Evolutionary conservation across 1,140 invertebrate genomes (phyloP).

Genomic region (Caerostris darwini): DNA sequence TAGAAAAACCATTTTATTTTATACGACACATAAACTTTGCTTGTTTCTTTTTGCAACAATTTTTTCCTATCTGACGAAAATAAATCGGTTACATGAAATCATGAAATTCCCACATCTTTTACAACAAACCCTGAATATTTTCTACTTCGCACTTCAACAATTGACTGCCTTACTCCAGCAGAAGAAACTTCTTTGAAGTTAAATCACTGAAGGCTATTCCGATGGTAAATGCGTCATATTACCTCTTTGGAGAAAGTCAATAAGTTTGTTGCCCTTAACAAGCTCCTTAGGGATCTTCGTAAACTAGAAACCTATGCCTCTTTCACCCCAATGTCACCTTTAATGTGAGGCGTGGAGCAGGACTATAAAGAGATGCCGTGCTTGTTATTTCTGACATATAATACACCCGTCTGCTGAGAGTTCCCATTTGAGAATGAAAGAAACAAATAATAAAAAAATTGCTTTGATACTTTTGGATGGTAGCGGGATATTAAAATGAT

Average conservation of each 20-base stretch:
- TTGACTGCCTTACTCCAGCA: neutral
- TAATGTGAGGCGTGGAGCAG: no score
- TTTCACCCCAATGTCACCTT: conserved; percentile 17
- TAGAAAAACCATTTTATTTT: no score
- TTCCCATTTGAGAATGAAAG: neutral
- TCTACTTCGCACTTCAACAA: neutral
- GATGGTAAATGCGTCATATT: conserved; percentile 49
- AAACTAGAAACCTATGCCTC: conserved; percentile 36
- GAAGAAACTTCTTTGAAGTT: conserved; percentile 45
- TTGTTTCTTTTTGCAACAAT: neutral
- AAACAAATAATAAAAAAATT: neutral
- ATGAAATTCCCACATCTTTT: conserved; percentile 3
- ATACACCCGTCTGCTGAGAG: neutral
- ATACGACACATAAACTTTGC: neutral
- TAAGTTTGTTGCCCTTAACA: conserved; percentile 53
- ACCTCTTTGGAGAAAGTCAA: conserved; percentile 41
- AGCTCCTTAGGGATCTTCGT: conserved; percentile 30
- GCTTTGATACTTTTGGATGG: neutral
- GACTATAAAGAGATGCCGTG: neutral
- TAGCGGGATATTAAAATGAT: neutral
- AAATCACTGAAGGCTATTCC: conserved; percentile 47
- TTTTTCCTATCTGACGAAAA: neutral
- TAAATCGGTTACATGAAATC: neutral
- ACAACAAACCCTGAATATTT: conserved; percentile 9
- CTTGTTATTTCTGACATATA: conserved; percentile 53